phyloP scores from a whole-genome alignment of 2,113 vertebrate genomes.

The Varanus komodoensis region DNA sequence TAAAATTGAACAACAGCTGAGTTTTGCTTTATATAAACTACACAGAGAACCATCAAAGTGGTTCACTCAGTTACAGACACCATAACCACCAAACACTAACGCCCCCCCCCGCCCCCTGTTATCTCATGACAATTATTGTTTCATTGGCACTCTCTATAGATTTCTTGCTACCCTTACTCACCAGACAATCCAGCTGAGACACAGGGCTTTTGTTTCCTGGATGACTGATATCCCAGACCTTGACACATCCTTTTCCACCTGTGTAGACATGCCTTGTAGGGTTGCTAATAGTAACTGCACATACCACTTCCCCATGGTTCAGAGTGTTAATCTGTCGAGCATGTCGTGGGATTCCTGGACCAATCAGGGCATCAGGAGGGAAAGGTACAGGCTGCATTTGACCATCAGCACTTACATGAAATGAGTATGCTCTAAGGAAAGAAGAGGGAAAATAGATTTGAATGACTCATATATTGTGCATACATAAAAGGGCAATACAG shows the following conservation, averaged over 20 bases:
- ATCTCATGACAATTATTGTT: neutral
- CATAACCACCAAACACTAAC: neutral
- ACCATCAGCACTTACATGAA: conserved; percentile 85
- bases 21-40: neutral
- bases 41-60: neutral
- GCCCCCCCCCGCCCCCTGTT: neutral
- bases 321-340: conserved; percentile 87
- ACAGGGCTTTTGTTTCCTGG: conserved; percentile 88
- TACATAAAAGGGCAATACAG: neutral
- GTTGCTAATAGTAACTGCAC: conserved; percentile 87
- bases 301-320: conserved; percentile 86
- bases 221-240: conserved; percentile 88
- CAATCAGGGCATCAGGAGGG: conserved; percentile 85
- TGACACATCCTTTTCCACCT: conserved; percentile 85
- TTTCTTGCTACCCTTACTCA: conserved; percentile 60
- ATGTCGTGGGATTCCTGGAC: conserved; percentile 85
- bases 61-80: neutral
- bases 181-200: conserved; percentile 87
- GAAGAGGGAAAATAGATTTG: neutral
- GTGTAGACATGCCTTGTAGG: conserved; percentile 86
- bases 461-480: neutral
- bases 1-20: neutral
- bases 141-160: neutral
- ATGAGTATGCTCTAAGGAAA: conserved; percentile 81
- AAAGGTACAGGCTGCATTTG: conserved; percentile 89